These are phyloP conservation scores for Cinclus mexicanus DNA, from an alignment of 2,113 vertebrate genomes.

Conservation along the genomic window DNA sequence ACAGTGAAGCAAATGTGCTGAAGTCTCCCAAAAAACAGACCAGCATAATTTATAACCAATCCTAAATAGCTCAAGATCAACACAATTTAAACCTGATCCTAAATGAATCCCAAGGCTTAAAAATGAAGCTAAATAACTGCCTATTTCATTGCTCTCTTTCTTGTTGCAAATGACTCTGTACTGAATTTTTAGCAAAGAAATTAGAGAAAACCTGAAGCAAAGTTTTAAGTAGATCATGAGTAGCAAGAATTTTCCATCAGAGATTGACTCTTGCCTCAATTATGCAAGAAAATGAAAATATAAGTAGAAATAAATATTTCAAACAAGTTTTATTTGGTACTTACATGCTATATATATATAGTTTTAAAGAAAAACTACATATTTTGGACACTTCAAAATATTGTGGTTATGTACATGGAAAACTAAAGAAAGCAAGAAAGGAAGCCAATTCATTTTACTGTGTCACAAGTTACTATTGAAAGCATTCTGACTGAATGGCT, in stretches of 20 bases:
- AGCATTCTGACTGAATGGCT: slow-evolving; percentile 37
- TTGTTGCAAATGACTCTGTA: background rate
- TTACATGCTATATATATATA: slow-evolving; percentile 76
- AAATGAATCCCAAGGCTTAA: background rate
- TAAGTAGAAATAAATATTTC: slow-evolving; percentile 58
- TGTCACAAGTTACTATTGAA: slow-evolving; percentile 57
- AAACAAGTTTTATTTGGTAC: slow-evolving; percentile 79
- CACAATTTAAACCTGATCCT: background rate
- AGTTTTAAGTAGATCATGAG: background rate
- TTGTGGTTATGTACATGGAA: slow-evolving; percentile 73
- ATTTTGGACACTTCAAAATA: slow-evolving; percentile 73
- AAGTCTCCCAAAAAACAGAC: background rate
- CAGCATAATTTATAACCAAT: background rate
- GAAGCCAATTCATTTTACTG: slow-evolving; percentile 53
- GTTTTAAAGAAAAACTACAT: slow-evolving; percentile 74
- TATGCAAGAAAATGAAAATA: slow-evolving; percentile 23
- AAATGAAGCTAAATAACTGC: background rate
- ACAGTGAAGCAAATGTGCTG: background rate
- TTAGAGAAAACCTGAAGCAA: background rate
- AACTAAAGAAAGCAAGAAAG: slow-evolving; percentile 64
- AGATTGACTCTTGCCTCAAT: background rate
- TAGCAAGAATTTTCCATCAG: background rate
- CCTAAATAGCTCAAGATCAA: background rate
- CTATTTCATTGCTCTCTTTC: background rate
- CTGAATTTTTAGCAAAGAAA: background rate